Evolutionary conservation across 2,888 invertebrate genomes (phyloP).

Genomic region (Lymantria dispar): DNA sequence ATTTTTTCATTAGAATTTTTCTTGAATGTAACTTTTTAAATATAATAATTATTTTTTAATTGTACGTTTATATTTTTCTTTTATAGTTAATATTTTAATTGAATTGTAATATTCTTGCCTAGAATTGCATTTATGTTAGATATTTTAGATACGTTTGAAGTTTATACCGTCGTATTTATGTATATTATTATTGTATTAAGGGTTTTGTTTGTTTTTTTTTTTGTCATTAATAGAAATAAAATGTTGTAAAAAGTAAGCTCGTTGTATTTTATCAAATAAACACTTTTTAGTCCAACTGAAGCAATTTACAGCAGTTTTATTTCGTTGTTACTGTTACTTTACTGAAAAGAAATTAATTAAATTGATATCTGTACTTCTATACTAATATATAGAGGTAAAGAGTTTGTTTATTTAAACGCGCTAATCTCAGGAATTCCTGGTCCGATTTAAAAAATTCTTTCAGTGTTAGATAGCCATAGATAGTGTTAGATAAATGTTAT

Average conservation of each 20-base stretch:
- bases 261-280: constrained; percentile 83
- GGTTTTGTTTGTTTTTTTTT: constrained; percentile 80
- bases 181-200: constrained; percentile 80
- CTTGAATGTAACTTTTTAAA: constrained; percentile 68
- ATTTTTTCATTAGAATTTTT: constrained; percentile 68
- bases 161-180: constrained; percentile 81
- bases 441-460: too few species aligned
- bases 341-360: too few species aligned
- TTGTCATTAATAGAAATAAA: constrained; percentile 81
- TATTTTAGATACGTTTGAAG: constrained; percentile 75
- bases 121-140: constrained; percentile 81
- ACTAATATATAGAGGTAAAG: too few species aligned
- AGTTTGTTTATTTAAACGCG: too few species aligned
- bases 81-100: constrained; percentile 66
- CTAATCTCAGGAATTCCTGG: too few species aligned
- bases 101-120: constrained; percentile 78
- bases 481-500: too few species aligned
- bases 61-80: constrained; percentile 46
- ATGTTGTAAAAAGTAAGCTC: constrained; percentile 83
- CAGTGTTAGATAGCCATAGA: too few species aligned
- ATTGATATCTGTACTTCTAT: too few species aligned
- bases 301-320: constrained; percentile 74
- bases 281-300: constrained; percentile 83
- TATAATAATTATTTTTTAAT: constrained; percentile 53
- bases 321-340: constrained; percentile 23